phyloP scores from a whole-genome alignment of 2,797 vertebrate species.

The Gobio occitaniae region DNA sequence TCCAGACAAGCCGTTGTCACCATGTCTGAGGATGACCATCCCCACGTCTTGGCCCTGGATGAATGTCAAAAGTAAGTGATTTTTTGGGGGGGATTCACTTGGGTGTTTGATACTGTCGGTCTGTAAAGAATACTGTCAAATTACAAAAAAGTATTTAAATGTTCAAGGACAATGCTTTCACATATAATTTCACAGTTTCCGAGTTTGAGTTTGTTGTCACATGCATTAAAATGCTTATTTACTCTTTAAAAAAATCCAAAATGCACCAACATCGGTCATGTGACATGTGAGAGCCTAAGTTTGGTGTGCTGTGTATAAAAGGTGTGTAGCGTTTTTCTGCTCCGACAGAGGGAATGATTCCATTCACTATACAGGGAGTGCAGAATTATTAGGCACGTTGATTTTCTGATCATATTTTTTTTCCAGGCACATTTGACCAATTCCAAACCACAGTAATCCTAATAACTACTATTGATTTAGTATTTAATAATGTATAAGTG shows the following conservation, averaged over 20 bases:
- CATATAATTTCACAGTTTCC: constrained; percentile 3
- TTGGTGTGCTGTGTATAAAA: neutral
- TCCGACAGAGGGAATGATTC: neutral
- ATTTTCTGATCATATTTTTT: no score
- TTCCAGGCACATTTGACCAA: no score
- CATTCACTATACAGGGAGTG: no score
- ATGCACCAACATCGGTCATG: neutral
- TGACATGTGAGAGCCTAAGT: constrained; percentile 2
- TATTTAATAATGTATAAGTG: no score
- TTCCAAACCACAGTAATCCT: no score
- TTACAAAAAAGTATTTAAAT: neutral
- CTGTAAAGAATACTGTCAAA: neutral
- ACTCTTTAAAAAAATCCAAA: neutral
- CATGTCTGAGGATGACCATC: constrained; percentile 96
- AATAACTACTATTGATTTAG: no score
- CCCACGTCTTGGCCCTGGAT: constrained; percentile 91
- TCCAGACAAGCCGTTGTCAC: constrained; percentile 87
- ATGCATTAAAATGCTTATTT: neutral
- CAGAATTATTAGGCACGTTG: no score
- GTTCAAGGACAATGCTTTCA: constrained; percentile 12
- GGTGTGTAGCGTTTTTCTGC: neutral
- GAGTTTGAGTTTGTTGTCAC: neutral
- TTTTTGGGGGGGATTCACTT: neutral
- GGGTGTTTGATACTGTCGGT: neutral
- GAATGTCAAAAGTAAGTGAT: constrained; percentile 94